Percentiles rank a stretch among this genome's conserved stretches.
Conservation (phyloP, 2,888 invertebrate species). For the Latrodectus elegans region DNA sequence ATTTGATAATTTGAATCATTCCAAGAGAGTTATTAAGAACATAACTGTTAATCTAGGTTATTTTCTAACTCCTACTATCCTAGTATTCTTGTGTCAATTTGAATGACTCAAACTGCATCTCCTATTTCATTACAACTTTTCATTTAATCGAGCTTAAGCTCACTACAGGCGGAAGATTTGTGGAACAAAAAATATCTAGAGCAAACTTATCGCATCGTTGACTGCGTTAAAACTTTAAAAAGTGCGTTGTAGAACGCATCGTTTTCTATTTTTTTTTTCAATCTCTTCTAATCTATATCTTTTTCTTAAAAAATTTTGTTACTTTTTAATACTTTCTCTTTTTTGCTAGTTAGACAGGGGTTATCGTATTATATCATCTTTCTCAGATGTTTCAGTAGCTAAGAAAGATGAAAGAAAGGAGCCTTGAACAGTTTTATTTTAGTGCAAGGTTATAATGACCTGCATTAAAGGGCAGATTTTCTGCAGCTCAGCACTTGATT, state of each 20-base stretch:
- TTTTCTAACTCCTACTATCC: no score
- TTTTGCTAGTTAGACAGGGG: background rate
- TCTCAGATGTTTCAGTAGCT: slow-evolving; percentile 19
- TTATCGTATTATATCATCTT: slow-evolving; percentile 22
- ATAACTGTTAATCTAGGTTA: no score
- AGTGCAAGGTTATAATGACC: slow-evolving; percentile 27
- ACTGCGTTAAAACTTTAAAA: background rate
- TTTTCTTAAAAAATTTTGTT: background rate
- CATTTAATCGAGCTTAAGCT: background rate
- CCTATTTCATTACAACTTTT: background rate
- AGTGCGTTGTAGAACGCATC: background rate
- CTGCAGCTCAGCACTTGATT: no score
- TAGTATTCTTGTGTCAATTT: background rate
- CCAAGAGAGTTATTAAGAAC: no score
- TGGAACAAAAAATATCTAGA: slow-evolving; percentile 11
- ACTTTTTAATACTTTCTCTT: slow-evolving; percentile 15
- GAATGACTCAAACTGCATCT: background rate
- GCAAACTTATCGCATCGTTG: slow-evolving; percentile 36
- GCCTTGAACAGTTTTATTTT: slow-evolving; percentile 6
- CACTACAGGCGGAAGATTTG: background rate
- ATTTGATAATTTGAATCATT: no score
- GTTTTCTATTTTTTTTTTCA: background rate
- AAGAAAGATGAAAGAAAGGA: background rate
- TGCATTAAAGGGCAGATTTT: background rate
- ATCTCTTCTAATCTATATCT: background rate